Evolutionary conservation across 2,888 invertebrate genomes (phyloP).

Genomic region (Harpagoxenus sublaevis): DNA sequence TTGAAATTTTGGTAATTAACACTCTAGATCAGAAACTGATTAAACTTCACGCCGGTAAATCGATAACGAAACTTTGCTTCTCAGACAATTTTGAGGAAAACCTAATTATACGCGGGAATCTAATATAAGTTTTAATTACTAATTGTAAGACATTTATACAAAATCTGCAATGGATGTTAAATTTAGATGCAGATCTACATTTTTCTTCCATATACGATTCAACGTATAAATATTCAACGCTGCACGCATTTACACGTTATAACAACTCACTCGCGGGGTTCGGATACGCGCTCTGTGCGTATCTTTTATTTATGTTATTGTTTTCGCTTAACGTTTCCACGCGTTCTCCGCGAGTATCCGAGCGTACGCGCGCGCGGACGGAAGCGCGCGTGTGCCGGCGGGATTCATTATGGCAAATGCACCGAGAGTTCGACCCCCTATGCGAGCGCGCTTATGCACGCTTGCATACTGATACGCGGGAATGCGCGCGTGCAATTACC

Average conservation of each 20-base stretch:
- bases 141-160: not conserved
- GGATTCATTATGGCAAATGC: slow-evolving; percentile 62
- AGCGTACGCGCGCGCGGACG: not conserved
- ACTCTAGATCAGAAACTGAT: not conserved
- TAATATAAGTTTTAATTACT: slow-evolving; percentile 16
- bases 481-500: slow-evolving; percentile 69
- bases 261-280: not conserved
- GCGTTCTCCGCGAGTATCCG: not conserved
- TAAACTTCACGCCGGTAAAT: not conserved
- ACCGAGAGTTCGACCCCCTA: slow-evolving; percentile 41
- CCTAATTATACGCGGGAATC: not conserved
- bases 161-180: not conserved
- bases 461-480: slow-evolving; percentile 44
- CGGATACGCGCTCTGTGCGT: not conserved
- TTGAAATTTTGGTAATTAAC: not conserved
- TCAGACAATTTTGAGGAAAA: not conserved
- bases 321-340: slow-evolving; percentile 14
- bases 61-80: not conserved
- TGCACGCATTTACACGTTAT: not conserved
- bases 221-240: slow-evolving; percentile 21
- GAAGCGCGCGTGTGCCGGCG: slow-evolving; percentile 33
- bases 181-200: slow-evolving; percentile 15
- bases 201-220: not conserved
- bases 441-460: slow-evolving; percentile 30
- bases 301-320: slow-evolving; percentile 35